Evolutionary conservation across 2,888 invertebrate genomes (phyloP), one percentile per base, ranked within the genome.

Genomic region (Apeira syringaria): DNA sequence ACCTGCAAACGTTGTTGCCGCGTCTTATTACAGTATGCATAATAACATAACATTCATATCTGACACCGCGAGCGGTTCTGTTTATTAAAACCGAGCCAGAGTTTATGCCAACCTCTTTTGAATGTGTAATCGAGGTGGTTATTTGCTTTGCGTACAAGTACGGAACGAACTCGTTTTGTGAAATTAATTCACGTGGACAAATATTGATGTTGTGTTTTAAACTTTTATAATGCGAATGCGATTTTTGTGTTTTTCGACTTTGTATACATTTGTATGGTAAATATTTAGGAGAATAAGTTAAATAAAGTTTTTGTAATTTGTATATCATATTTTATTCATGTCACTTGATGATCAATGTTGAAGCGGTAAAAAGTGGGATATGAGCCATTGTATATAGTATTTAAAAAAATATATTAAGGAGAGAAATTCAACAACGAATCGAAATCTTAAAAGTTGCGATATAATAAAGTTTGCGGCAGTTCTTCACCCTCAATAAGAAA

Each of bases 31-130:
- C 75, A 69, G 62, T 68, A 69, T 75, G 69, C 71, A 78, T 77
- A 76, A 75, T 76, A 74, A 69, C 71, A 65, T 74, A 74, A 74
- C 72, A 78, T 75, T 78, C 68, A 74, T 77, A 78, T 70, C 74
- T 69, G 75, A 79, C 77, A 73, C 71, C 56, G 59, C 60, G 57
- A 53, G 59, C 53, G 54, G 50, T 59, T 58, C 64, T 61, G 74
- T 76, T 78, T 79, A 79, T 79, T 80, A 79, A 75, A 80, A 73
- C 63, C 59, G 55, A 62, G 58, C 61, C 27, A n/a, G 39, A 45
- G 45, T 46, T 46, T 46, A 46, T 40, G 39, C 45, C 58, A 47
- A 46, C 58, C 69, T 71, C 66, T 67, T 71, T 73, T 68, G 67
- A 70, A 75, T 69, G 60, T 68, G 66, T 75, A 77, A 76, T 77